phyloP scores from a whole-genome alignment of 2,888 invertebrate species.

The Actias luna region DNA sequence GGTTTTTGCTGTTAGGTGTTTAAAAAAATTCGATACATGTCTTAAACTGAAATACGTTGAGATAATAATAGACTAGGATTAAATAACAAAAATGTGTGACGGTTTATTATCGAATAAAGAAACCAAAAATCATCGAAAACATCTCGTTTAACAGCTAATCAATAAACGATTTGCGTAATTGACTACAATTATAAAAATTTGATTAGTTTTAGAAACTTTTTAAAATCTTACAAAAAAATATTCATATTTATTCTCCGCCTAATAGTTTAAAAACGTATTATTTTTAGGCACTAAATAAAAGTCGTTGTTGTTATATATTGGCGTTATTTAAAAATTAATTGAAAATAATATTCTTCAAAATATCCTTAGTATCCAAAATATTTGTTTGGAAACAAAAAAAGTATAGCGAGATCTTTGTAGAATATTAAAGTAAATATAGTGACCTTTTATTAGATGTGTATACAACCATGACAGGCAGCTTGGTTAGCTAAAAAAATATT shows the following conservation, averaged over 20 bases:
- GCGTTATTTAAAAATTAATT: background rate
- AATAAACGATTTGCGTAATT: constrained; percentile 5
- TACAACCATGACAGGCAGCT: no score
- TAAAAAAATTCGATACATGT: background rate
- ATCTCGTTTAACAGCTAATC: background rate
- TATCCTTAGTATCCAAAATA: background rate
- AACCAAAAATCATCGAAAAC: background rate
- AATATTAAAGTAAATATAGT: no score
- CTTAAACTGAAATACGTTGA: background rate
- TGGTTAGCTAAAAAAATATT: no score
- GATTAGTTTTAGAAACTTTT: background rate
- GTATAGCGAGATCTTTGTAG: background rate
- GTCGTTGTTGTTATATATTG: background rate
- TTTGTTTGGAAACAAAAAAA: background rate
- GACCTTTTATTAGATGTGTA: no score
- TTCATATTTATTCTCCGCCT: background rate
- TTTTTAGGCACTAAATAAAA: background rate
- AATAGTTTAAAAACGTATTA: background rate
- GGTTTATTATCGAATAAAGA: background rate
- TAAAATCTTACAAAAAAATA: background rate
- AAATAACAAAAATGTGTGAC: background rate
- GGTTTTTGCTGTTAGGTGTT: background rate
- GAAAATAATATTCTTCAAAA: background rate
- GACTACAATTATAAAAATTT: constrained; percentile 5
- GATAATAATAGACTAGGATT: background rate